These are phyloP conservation scores for Distichodus sexfasciatus DNA, from an alignment of 2,797 vertebrate species.

Conservation along the genomic window DNA sequence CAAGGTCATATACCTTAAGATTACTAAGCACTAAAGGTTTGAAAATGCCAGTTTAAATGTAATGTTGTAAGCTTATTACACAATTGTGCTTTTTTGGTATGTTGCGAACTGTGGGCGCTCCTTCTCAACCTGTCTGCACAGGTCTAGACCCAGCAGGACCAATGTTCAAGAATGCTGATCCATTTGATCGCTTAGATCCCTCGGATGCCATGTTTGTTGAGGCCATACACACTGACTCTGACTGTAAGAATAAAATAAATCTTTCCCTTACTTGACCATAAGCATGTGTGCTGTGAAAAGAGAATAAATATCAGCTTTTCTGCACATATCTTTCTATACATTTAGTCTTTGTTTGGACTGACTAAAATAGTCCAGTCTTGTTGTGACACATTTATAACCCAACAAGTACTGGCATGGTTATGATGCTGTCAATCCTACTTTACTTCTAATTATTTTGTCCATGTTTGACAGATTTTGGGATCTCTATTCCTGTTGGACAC, in stretches of 20 bases:
- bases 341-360: too few species aligned
- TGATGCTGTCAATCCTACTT: not conserved
- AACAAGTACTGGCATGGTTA: not conserved
- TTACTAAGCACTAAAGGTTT: too few species aligned
- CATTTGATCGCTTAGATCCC: slow-evolving; percentile 84
- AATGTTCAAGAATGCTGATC: slow-evolving; percentile 83
- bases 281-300: not conserved
- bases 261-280: not conserved
- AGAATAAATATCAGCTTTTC: not conserved
- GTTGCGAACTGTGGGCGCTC: too few species aligned
- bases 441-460: not conserved
- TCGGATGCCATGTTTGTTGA: slow-evolving; percentile 92
- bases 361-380: not conserved
- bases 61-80: too few species aligned
- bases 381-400: not conserved
- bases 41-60: too few species aligned
- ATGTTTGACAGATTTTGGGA: slow-evolving; percentile 83
- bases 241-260: slow-evolving; percentile 75
- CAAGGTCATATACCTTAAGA: too few species aligned
- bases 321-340: not conserved
- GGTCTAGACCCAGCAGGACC: slow-evolving; percentile 94
- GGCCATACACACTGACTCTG: slow-evolving; percentile 91
- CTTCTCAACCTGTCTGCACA: slow-evolving; percentile 51
- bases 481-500: slow-evolving; percentile 92
- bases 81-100: not conserved